These are phyloP conservation scores for Thermophis baileyi DNA, from an alignment of 2,113 vertebrate genomes.

Conservation along the genomic window DNA sequence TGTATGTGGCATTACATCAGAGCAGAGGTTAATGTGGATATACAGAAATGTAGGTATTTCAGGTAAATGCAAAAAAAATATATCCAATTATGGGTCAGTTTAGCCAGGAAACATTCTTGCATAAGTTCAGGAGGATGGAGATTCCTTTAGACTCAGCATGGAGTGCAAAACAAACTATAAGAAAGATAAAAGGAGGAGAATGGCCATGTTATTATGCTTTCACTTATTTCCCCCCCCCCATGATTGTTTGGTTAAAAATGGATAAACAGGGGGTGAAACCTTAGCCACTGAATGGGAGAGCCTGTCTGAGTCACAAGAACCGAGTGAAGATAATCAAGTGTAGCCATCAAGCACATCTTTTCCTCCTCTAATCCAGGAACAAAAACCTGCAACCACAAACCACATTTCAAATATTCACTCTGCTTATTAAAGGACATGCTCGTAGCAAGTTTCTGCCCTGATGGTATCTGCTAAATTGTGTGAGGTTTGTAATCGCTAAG, in stretches of 20 bases:
- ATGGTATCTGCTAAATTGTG: constrained; percentile 71
- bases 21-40: background rate
- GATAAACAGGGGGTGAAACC: background rate
- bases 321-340: background rate
- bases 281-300: background rate
- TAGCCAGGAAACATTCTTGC: background rate
- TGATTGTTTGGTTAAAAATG: background rate
- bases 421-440: constrained; percentile 66
- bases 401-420: constrained; percentile 69
- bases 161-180: background rate
- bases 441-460: constrained; percentile 66
- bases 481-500: constrained; percentile 72
- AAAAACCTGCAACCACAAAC: constrained; percentile 60
- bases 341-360: background rate
- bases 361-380: constrained; percentile 62
- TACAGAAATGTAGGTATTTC: background rate
- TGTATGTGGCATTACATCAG: background rate
- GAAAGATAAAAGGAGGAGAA: background rate
- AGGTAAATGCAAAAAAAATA: background rate
- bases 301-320: constrained; percentile 12
- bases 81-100: background rate
- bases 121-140: background rate
- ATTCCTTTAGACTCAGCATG: background rate
- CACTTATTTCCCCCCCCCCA: no score
- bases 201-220: background rate